Conservation (phyloP, 1,140 invertebrate genomes). For the Pogonognathellus flavescens region DNA sequence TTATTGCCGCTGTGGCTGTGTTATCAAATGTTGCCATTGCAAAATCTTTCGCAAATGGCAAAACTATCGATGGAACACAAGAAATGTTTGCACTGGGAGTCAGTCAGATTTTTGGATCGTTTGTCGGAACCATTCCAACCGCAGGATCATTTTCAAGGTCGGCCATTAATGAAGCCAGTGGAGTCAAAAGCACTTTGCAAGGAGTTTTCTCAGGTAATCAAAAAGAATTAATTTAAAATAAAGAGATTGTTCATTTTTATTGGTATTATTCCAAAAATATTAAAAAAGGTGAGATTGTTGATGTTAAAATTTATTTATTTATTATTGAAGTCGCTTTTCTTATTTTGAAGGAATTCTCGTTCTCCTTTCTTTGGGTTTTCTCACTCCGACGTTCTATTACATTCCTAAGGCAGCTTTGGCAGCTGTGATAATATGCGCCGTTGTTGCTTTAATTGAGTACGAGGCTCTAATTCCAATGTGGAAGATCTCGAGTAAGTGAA, state of each 20-base stretch:
- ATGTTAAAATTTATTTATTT: too few relatives aligned
- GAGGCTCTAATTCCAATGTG: constrained; percentile 88
- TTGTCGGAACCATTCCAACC: constrained; percentile 92
- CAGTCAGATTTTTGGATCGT: constrained; percentile 89
- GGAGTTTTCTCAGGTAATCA: constrained; percentile 85
- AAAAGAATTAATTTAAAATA: too few relatives aligned
- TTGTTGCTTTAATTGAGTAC: constrained; percentile 92
- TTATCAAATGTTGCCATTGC: constrained; percentile 88
- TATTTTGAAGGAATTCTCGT: constrained; percentile 58
- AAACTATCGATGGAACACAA: constrained; percentile 85
- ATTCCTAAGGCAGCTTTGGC: constrained; percentile 70
- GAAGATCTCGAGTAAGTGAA: constrained; percentile 81
- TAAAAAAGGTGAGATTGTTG: neutral
- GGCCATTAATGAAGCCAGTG: constrained; percentile 94
- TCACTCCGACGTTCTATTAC: constrained; percentile 65
- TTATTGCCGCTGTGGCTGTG: constrained; percentile 83
- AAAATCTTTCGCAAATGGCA: constrained; percentile 85
- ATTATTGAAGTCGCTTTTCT: too few relatives aligned
- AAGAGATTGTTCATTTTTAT: too few relatives aligned
- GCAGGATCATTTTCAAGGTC: constrained; percentile 92
- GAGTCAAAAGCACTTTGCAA: constrained; percentile 87
- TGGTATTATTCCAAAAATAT: too few relatives aligned
- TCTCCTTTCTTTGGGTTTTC: constrained; percentile 60
- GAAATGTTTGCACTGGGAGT: constrained; percentile 86
- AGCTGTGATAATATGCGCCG: constrained; percentile 82